Percentiles rank a stretch among this genome's conserved stretches.
Conservation (phyloP, 92 coral and sea anemone genomes). For the Phenganax stokvisi region DNA sequence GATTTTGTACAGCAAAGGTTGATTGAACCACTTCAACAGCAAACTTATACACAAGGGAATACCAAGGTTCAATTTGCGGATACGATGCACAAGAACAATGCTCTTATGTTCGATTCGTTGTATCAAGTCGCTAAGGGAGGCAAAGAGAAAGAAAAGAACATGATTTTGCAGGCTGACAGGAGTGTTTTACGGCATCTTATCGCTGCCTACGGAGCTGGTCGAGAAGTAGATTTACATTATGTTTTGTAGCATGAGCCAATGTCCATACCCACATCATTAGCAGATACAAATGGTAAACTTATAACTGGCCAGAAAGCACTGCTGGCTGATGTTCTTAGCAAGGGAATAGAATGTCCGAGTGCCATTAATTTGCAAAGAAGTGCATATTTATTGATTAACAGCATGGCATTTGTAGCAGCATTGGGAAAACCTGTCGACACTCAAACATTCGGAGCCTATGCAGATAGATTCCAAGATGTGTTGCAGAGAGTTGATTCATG, state of each 20-base stretch:
- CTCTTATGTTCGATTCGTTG: no score
- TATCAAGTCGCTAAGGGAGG: conserved; percentile 13
- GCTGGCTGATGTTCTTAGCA: conserved; percentile 51
- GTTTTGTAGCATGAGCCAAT: conserved; percentile 38
- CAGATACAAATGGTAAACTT: conserved; percentile 52
- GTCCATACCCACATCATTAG: conserved; percentile 51
- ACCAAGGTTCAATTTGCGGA: conserved; percentile 3
- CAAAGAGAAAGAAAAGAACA: conserved; percentile 47
- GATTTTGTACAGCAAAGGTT: conserved; percentile 57
- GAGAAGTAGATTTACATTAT: conserved; percentile 27
- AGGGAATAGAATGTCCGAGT: conserved; percentile 45
- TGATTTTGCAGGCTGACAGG: conserved; percentile 49
- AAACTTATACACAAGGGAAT: neutral
- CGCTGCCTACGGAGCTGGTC: conserved; percentile 55
- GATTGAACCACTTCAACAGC: neutral
- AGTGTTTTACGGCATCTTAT: conserved; percentile 44
- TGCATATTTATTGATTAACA: conserved; percentile 46
- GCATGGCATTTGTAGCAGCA: conserved; percentile 49
- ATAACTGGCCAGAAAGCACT: conserved; percentile 55
- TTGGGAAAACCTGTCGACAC: conserved; percentile 43
- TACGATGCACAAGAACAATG: neutral
- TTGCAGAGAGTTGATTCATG: conserved; percentile 40
- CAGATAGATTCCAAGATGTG: conserved; percentile 37
- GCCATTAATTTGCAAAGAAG: conserved; percentile 33
- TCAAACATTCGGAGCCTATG: conserved; percentile 55